Conservation (phyloP, 2,888 invertebrate genomes). For the Volucella zonaria region DNA sequence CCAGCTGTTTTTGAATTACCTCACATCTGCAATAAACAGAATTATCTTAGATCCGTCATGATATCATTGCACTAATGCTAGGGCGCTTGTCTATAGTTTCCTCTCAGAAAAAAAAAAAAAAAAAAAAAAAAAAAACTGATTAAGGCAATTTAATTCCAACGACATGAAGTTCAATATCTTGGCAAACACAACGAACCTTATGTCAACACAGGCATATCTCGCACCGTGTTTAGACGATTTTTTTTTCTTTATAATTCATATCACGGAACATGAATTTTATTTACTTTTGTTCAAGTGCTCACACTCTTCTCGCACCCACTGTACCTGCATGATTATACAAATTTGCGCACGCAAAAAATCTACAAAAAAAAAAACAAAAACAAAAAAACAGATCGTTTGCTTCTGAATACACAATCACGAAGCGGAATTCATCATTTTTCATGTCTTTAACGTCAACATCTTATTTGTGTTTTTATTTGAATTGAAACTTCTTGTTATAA, state of each 20-base stretch:
- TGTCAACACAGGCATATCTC: not conserved
- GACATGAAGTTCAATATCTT: too few relatives aligned
- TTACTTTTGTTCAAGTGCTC: conserved; percentile 7
- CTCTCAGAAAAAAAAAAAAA: too few relatives aligned
- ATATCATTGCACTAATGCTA: too few relatives aligned
- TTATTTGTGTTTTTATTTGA: conserved; percentile 48
- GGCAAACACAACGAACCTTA: not conserved
- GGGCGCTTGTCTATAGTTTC: too few relatives aligned
- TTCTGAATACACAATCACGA: conserved; percentile 18
- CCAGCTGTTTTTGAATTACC: too few relatives aligned
- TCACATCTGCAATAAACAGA: too few relatives aligned
- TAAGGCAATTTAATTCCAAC: too few relatives aligned
- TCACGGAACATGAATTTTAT: conserved; percentile 3
- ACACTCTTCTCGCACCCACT: conserved; percentile 46
- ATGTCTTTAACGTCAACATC: conserved; percentile 32
- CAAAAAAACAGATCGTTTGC: conserved; percentile 24
- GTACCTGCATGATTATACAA: conserved; percentile 37
- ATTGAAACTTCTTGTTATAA: conserved; percentile 28
- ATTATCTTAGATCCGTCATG: too few relatives aligned
- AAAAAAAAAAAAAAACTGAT: too few relatives aligned
- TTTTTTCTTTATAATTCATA: conserved; percentile 4
- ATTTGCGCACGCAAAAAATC: conserved; percentile 30
- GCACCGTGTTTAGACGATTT: not conserved
- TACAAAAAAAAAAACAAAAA: conserved; percentile 1
- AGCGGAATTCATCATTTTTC: conserved; percentile 9